Evolutionary conservation across 2,888 invertebrate genomes (phyloP).

Genomic region (Dendrolimus pini): DNA sequence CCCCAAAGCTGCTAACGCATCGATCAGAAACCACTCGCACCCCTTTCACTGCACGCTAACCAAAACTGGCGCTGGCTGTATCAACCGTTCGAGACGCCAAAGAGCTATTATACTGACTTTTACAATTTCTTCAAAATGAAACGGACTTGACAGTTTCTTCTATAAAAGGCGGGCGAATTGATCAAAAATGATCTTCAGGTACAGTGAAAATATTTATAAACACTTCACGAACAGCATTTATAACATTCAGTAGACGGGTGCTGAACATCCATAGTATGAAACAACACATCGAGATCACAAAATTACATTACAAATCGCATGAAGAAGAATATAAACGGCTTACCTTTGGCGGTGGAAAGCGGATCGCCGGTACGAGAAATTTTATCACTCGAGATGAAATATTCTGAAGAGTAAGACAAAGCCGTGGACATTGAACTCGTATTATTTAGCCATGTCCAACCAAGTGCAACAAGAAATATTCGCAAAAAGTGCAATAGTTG

Average conservation of each 20-base stretch:
- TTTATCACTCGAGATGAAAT: conserved; percentile 50
- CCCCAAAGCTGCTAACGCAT: conserved; percentile 4
- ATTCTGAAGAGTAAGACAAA: conserved; percentile 44
- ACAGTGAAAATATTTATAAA: background rate
- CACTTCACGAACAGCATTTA: too few species aligned
- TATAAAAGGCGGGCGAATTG: too few species aligned
- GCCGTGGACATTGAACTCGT: conserved; percentile 51
- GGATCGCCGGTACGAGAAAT: conserved; percentile 34
- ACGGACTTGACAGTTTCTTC: too few species aligned
- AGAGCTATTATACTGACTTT: too few species aligned
- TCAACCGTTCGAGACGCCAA: too few species aligned
- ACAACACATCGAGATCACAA: background rate
- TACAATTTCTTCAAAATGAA: too few species aligned
- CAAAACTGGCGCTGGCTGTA: too few species aligned
- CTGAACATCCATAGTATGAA: conserved; percentile 13
- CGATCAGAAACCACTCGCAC: conserved; percentile 5
- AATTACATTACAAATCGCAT: conserved; percentile 10
- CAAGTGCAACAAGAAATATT: conserved; percentile 35
- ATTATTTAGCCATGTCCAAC: conserved; percentile 48
- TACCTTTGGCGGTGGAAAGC: conserved; percentile 44
- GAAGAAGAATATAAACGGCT: conserved; percentile 25
- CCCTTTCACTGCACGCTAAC: background rate
- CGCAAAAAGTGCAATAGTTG: conserved; percentile 28
- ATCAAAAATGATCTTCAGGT: conserved; percentile 10
- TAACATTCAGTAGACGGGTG: conserved; percentile 5